Evolutionary conservation across 2,113 vertebrate species (phyloP).

Genomic region (Suricata suricatta): DNA sequence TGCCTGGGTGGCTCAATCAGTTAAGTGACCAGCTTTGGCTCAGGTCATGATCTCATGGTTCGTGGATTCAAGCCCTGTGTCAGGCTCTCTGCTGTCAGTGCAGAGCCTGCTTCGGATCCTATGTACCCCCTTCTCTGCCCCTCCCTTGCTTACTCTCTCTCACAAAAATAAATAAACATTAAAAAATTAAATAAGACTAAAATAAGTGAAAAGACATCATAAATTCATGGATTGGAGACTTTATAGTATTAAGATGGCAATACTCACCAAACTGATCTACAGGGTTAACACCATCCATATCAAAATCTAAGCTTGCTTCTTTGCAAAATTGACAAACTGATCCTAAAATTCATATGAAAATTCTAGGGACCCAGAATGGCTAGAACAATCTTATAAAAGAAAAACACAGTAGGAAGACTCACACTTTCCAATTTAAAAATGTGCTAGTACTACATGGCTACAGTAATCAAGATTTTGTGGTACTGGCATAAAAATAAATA

Average conservation of each 20-base stretch:
- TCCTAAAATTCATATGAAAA: slow-evolving; percentile 38
- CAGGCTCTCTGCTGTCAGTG: background rate
- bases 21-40: background rate
- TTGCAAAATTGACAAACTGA: slow-evolving; percentile 1
- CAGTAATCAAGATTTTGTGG: background rate
- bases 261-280: background rate
- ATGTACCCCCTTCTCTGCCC: background rate
- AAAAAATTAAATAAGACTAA: slow-evolving; percentile 9
- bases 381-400: background rate
- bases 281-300: background rate
- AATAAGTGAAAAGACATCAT: background rate
- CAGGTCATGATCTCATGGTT: background rate
- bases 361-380: background rate
- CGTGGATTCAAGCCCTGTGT: background rate
- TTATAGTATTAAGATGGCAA: slow-evolving; percentile 13
- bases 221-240: background rate
- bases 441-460: background rate
- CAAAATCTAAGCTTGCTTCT: background rate
- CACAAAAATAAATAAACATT: background rate
- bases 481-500: background rate
- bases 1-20: background rate
- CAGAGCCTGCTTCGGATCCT: background rate
- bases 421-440: background rate
- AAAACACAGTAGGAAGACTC: background rate
- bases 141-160: background rate